A percentile compares a stretch with the other conserved stretches of the same genome.
These are phyloP conservation scores for Mormyrus lacerda DNA, from an alignment of 2,113 vertebrate species.

Conservation along the genomic window DNA sequence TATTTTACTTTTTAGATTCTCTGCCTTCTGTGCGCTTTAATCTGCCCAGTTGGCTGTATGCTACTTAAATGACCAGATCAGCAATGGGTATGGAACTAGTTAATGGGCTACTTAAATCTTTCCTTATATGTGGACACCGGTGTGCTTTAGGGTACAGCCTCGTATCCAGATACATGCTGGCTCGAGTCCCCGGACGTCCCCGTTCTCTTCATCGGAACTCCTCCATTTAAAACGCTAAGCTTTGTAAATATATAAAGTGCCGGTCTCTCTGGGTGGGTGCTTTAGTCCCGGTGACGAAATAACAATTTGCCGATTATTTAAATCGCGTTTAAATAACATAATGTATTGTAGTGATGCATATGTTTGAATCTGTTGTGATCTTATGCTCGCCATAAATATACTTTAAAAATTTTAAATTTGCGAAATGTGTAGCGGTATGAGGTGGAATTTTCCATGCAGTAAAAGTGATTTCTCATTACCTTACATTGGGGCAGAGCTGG, in stretches of 20 bases:
- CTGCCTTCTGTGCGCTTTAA: neutral
- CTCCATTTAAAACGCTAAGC: neutral
- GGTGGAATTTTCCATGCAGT: slow-evolving; percentile 46
- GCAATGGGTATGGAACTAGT: neutral
- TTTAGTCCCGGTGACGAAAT: neutral
- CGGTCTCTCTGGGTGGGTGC: neutral
- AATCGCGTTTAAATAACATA: neutral
- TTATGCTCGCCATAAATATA: neutral
- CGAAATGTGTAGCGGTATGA: slow-evolving; percentile 32
- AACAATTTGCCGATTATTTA: neutral
- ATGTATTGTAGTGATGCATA: neutral
- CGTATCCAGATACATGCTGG: neutral
- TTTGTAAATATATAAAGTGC: neutral
- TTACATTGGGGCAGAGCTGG: neutral
- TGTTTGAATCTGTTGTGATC: neutral
- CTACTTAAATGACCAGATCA: neutral
- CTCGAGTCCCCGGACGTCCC: neutral
- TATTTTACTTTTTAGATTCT: neutral
- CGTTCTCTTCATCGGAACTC: neutral
- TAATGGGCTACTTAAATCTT: neutral
- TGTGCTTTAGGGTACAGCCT: neutral
- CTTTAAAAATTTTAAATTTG: neutral
- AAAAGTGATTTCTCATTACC: slow-evolving; percentile 40
- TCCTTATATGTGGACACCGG: neutral
- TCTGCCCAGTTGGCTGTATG: neutral